phyloP scores from a whole-genome alignment of 2,888 invertebrate genomes.

The Abscondita cerata region DNA sequence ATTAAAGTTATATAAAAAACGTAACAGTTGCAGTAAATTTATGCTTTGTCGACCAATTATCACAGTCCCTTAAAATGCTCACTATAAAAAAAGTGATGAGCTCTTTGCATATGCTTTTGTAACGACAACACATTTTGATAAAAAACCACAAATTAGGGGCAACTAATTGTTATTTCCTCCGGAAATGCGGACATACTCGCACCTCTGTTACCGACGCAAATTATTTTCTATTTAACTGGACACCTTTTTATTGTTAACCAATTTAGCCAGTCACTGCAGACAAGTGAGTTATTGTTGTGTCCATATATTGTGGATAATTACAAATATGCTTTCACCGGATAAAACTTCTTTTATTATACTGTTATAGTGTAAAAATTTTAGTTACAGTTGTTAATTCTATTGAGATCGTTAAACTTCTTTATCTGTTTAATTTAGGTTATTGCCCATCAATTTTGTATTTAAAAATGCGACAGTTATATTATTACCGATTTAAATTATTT shows the following conservation, averaged over 20 bases:
- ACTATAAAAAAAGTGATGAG: constrained; percentile 28
- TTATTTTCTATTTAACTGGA: constrained; percentile 52
- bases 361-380: constrained; percentile 32
- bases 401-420: constrained; percentile 13
- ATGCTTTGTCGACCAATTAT: constrained; percentile 41
- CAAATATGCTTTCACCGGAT: constrained; percentile 28
- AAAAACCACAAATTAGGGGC: constrained; percentile 46
- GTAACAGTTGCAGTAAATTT: constrained; percentile 36
- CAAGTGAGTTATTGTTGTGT: constrained; percentile 4
- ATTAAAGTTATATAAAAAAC: constrained; percentile 24
- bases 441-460: background rate
- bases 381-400: constrained; percentile 25
- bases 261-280: constrained; percentile 48
- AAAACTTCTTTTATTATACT: constrained; percentile 31
- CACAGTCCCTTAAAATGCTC: constrained; percentile 32
- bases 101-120: constrained; percentile 33
- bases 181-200: constrained; percentile 42
- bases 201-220: constrained; percentile 45
- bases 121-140: constrained; percentile 35
- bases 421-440: constrained; percentile 9
- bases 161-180: constrained; percentile 48
- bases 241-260: constrained; percentile 42
- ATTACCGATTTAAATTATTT: background rate
- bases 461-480: constrained; percentile 4
- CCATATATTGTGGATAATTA: constrained; percentile 19